Evolutionary conservation across 2,888 invertebrate genomes (phyloP), one percentile per base, ranked within the genome.

Genomic region (Cosmia trapezina): DNA sequence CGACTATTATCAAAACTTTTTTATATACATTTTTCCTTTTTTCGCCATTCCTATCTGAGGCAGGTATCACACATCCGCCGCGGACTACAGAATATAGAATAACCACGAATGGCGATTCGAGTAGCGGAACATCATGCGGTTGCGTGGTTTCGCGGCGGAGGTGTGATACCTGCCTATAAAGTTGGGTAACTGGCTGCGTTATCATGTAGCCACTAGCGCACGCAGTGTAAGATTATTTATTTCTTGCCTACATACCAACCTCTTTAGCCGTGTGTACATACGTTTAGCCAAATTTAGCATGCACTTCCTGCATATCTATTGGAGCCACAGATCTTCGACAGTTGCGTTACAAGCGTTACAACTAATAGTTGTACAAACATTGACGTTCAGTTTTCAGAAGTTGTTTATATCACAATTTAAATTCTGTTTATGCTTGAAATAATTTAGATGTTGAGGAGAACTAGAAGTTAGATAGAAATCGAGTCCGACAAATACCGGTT

Each of bases 261-360:
- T 51, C n/a, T 56, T 73, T 51, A 0, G 17, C 43, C 14, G 19
- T 45, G 33, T 28, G 65, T 56, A 80, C 45, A 14, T 43, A 41
- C 12, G n/a, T 54, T 49, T 11, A 79, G 59, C 28, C 66, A 69
- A 12, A 81, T 81, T 84, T 81, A 78, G 71, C 72, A 33, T 72
- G 63, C 78, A 79, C 82, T 84, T 84, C 86, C 84, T 84, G 84
- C 69, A 79, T 85, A 62, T 73, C 71, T 66, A 61, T 74, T 60
- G 64, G 19, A 70, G 75, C 66, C 64, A 54, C 75, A 84, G 70
- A 75, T 78, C 78, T 77, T 66, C 69, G 41, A 53, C 61, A 45
- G 45, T 80, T 74, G 37, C 73, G 53, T 64, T 80, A 59, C 28
- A 49, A 62, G 33, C 70, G 54, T 66, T 83, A 74, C 60, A 54